phyloP scores from a whole-genome alignment of 2,113 vertebrate species.

The Eurystomus gularis region DNA sequence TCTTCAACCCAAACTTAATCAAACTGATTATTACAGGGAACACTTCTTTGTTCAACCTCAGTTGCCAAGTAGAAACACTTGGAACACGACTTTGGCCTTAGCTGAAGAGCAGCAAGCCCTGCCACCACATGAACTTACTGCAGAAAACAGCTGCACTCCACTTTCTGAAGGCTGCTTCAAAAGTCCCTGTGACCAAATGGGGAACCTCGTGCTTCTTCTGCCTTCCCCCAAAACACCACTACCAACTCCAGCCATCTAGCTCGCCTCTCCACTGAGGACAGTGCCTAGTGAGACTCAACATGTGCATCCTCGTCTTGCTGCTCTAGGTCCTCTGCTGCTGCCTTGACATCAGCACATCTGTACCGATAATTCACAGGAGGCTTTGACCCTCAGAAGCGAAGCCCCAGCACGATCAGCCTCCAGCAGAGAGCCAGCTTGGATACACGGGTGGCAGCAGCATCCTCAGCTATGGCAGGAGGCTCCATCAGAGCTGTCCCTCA shows the following conservation, averaged over 20 bases:
- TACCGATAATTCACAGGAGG: neutral
- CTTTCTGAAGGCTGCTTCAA: fast-evolving
- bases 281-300: fast-evolving
- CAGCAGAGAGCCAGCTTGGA: neutral
- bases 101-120: neutral
- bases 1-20: neutral
- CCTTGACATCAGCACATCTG: neutral
- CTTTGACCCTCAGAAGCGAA: neutral
- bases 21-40: neutral
- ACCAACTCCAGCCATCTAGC: neutral
- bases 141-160: neutral
- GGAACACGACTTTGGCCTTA: neutral
- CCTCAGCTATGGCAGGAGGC: neutral
- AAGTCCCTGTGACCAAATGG: neutral
- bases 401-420: neutral
- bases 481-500: neutral
- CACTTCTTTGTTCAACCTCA: neutral
- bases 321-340: neutral
- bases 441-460: neutral
- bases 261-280: neutral
- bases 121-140: neutral
- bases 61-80: fast-evolving
- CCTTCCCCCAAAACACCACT: neutral
- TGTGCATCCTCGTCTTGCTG: fast-evolving
- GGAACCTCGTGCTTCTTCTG: neutral